Base-by-base conservation (phyloP, 53 echinoderm and acorn worm species). In the Hippasteria phrygiana region DNA sequence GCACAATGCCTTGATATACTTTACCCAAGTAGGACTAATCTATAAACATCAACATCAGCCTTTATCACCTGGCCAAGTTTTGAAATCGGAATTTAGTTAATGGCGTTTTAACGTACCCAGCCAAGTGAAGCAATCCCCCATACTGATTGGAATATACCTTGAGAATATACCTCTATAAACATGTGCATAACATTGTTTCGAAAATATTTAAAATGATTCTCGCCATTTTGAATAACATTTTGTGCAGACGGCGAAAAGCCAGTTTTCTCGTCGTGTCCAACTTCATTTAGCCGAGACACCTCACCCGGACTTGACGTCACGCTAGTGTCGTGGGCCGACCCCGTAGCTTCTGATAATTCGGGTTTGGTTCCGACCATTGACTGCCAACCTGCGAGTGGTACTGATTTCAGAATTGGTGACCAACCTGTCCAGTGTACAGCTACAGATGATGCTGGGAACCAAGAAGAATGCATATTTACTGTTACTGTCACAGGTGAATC, bases 401-500 rank as follows among this genome's bases (percentile, higher is more conserved):
- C 75, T 22, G 16, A 18, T 14, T 88, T 88, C 12, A 27, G 40
- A 12, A 75, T 88, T 27, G 88, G 88, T 37, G 75, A 42, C 43
- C 31, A 62, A 18, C 8, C 18, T 13, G 88, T 88, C 12, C 31
- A 38, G 22, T 75, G 74, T 39, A 42, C 40, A 1, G 88, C 88
- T 9, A 62, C 75, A 16, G 88, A 88, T 54, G 2, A 9, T 2
- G n/a, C 75, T 13, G 62, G 62, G 43, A 88, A 88, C n/a, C 26
- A 14, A n/a, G 40, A 17, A 7, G 24, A 8, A 4, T 75, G 74
- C 62, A 28, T 17, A 16, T 88, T 88, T 41, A 59, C 29, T 75
- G 88, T 88, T 0, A 41, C 62, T 38, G 75, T 88, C 13, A 75
- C 27, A 36, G 88, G 88, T 88, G n/a, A n/a, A n/a, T n/a, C n/a